Evolutionary conservation across 1,140 invertebrate species (phyloP).

Genomic region (Cydia splendana): DNA sequence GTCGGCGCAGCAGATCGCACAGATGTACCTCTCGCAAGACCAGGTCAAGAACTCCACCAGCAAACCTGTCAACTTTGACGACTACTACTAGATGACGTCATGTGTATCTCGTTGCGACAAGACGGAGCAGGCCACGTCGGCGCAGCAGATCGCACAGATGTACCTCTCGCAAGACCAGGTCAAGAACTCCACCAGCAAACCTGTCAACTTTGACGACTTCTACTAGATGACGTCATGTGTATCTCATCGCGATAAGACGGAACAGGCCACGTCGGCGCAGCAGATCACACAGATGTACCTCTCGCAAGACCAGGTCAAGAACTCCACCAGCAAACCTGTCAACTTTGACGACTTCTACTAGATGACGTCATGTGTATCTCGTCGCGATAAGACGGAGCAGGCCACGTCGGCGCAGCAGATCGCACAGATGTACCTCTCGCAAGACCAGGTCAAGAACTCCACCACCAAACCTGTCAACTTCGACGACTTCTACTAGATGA

Average conservation of each 20-base stretch:
- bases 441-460: constrained; percentile 95
- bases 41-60: constrained; percentile 91
- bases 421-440: constrained; percentile 90
- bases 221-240: constrained; percentile 74
- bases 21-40: constrained; percentile 94
- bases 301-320: constrained; percentile 95
- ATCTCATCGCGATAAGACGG: too few species aligned
- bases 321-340: constrained; percentile 79
- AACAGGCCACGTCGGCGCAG: too few species aligned
- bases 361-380: too few species aligned
- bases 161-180: constrained; percentile 96
- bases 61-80: constrained; percentile 79
- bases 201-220: constrained; percentile 83
- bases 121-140: constrained; percentile 94
- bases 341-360: constrained; percentile 87
- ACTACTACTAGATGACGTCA: constrained; percentile 83
- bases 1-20: constrained; percentile 90
- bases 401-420: constrained; percentile 96
- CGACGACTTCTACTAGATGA: constrained; percentile 87
- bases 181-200: constrained; percentile 85
- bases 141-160: constrained; percentile 90
- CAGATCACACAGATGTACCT: too few species aligned
- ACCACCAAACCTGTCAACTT: constrained; percentile 66
- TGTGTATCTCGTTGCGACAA: constrained; percentile 87
- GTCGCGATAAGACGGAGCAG: constrained; percentile 97